phyloP scores from a whole-genome alignment of 1,140 invertebrate species.

The Ladona fulva region DNA sequence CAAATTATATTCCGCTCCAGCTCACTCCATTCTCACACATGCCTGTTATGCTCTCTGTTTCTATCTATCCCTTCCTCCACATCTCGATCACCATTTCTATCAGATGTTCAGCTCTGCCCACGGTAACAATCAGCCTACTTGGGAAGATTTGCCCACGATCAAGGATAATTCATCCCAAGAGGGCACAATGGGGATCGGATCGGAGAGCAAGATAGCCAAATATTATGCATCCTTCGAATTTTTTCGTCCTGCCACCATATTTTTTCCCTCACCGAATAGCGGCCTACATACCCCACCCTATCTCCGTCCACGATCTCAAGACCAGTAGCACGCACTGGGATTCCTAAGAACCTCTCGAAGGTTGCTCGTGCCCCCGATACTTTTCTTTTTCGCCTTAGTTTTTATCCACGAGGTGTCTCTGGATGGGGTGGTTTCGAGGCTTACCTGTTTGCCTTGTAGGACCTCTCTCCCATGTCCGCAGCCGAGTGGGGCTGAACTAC shows the following conservation, averaged over 20 bases:
- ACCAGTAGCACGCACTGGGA: background rate
- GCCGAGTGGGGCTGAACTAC: background rate
- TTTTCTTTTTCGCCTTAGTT: background rate
- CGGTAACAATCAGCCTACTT: background rate
- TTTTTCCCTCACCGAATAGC: background rate
- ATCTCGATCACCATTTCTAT: too few relatives aligned
- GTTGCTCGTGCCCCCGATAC: background rate
- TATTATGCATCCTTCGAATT: background rate
- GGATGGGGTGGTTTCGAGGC: background rate
- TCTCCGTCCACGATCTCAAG: background rate
- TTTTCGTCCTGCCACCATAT: background rate
- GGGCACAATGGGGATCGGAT: background rate
- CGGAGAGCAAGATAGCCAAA: background rate
- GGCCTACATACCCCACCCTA: background rate
- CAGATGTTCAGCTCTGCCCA: background rate
- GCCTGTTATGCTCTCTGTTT: too few relatives aligned
- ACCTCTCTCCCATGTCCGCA: background rate
- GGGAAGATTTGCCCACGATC: background rate
- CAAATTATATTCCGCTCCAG: too few relatives aligned
- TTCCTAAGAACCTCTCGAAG: background rate
- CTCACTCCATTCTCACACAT: too few relatives aligned
- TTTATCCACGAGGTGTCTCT: background rate
- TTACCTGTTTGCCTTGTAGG: background rate
- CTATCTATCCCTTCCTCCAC: too few relatives aligned
- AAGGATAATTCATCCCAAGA: background rate